Evolutionary conservation across 2,113 vertebrate genomes (phyloP).

Genomic region (Lates calcarifer): DNA sequence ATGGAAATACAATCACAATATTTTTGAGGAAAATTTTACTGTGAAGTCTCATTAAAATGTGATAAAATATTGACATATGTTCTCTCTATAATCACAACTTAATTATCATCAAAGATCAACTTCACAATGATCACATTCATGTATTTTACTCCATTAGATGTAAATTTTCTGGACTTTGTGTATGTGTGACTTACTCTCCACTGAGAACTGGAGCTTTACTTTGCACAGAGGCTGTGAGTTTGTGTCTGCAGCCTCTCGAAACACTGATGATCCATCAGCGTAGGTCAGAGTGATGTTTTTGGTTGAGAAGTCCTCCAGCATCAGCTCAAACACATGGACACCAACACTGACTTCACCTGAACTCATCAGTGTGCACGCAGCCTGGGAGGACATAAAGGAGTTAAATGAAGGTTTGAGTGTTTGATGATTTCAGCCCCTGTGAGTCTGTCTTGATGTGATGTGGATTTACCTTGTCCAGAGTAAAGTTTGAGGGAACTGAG

Average conservation of each 20-base stretch:
- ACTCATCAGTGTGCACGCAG: constrained; percentile 52
- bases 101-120: no score
- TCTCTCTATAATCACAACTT: no score
- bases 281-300: constrained; percentile 68
- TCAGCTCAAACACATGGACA: constrained; percentile 75
- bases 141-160: background rate
- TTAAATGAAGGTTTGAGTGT: background rate
- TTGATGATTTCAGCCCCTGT: background rate
- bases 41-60: no score
- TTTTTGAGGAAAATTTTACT: no score
- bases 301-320: constrained; percentile 73
- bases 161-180: background rate
- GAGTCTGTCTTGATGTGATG: background rate
- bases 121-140: no score
- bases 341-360: constrained; percentile 36
- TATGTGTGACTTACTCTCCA: constrained; percentile 70
- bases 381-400: constrained; percentile 67
- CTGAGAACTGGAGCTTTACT: constrained; percentile 74
- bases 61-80: no score
- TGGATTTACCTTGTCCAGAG: constrained; percentile 72
- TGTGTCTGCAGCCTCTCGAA: background rate
- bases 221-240: constrained; percentile 60
- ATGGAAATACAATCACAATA: no score
- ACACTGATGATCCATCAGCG: background rate
- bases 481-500: constrained; percentile 44